phyloP scores from a whole-genome alignment of 2,797 vertebrate genomes.

The Sphaeramia orbicularis region DNA sequence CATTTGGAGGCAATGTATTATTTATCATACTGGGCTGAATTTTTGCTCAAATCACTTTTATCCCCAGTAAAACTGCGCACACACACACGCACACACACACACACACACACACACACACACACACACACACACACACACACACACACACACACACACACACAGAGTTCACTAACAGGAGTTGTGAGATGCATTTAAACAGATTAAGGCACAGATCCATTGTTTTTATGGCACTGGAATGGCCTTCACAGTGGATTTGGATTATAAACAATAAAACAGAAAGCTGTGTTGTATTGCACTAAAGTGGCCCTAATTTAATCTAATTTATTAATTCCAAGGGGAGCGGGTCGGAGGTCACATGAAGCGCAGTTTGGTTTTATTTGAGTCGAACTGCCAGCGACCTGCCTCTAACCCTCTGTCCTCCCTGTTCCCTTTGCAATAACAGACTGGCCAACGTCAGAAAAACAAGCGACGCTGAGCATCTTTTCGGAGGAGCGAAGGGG shows the following conservation, averaged over 20 bases:
- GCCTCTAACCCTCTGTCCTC: slow-evolving; percentile 61
- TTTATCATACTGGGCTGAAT: slow-evolving; percentile 57
- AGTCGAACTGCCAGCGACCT: slow-evolving; percentile 34
- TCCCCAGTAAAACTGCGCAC: slow-evolving; percentile 3
- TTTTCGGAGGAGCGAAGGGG: slow-evolving; percentile 40
- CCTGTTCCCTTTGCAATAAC: slow-evolving; percentile 64
- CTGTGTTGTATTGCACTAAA: slow-evolving; percentile 9
- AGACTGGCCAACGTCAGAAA: slow-evolving; percentile 64
- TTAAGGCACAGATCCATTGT: slow-evolving; percentile 26
- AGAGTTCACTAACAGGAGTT: slow-evolving; percentile 21
- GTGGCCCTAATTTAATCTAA: slow-evolving; percentile 18
- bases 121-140: slow-evolving; percentile 9
- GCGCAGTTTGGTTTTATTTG: slow-evolving; percentile 41
- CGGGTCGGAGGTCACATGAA: slow-evolving; percentile 41
- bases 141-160: slow-evolving; percentile 18
- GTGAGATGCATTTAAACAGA: slow-evolving; percentile 46
- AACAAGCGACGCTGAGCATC: slow-evolving; percentile 51
- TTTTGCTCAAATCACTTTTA: slow-evolving; percentile 48
- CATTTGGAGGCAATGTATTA: slow-evolving; percentile 67
- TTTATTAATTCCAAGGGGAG: slow-evolving; percentile 23
- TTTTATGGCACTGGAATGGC: slow-evolving; percentile 26
- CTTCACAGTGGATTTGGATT: slow-evolving; percentile 26
- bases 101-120: slow-evolving; percentile 9
- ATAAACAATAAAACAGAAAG: slow-evolving; percentile 18
- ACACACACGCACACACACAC: no score